Evolutionary conservation across 2,888 invertebrate genomes (phyloP), one percentile per base, ranked within the genome.

Genomic region (Torymus aiolomorphi): DNA sequence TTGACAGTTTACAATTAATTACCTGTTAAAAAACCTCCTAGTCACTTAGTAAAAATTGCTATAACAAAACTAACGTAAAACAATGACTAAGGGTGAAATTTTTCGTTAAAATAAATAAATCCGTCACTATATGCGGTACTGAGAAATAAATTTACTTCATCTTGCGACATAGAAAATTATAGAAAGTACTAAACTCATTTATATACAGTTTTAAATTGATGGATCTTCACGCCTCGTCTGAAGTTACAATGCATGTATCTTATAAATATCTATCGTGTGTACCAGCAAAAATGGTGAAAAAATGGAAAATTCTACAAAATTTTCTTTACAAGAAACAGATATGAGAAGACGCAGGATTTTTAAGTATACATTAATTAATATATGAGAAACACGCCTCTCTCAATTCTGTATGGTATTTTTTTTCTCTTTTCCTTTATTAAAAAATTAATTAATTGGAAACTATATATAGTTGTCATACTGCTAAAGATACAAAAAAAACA

Each of bases 1-100:
- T 70, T 74, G 3, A 54, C 75, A 75, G 11, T 56, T 74, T 71
- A 54, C 59, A 70, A 54, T 42, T 42, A 42, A 42, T 75, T 75
- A 79, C 75, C 75, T 75, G 75, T 75, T 79, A 5, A 71, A 20
- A 42, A 49, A 75, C 66, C 52, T 54, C 66, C 63, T 63, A 74
- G 52, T 52, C 59, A 57, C 8, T 70, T 73, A 73, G 54, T 59
- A 59, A 73, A 66, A 78, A 54, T 49, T 56, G 72, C 67, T 67
- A 73, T 13, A 73, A 16, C n/a, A 63, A 42, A 59, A n/a, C 20
- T 70, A 65, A 24, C 13, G 14, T 49, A 16, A 65, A 10, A 52
- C n/a, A 49, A 42, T 13, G 49, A 24, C 18, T 42, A 42, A 42
- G 42, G 42, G 8, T 16, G 52, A 20, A 56, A 13, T 5, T 31